phyloP scores from a whole-genome alignment of 2,797 vertebrate species.

The Thripadectes ignobilis region DNA sequence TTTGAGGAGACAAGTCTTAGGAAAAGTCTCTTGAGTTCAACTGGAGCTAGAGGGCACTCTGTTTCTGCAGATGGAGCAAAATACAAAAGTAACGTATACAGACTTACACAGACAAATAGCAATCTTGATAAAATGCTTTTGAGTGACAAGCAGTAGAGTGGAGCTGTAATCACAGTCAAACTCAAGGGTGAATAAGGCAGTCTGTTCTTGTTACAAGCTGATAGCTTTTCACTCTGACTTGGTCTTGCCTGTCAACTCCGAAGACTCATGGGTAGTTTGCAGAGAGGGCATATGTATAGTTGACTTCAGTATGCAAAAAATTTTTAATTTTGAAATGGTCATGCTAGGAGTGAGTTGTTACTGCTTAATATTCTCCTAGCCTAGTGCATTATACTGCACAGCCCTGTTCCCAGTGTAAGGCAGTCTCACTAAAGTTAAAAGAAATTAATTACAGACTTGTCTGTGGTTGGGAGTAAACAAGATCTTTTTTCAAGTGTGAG shows the following conservation, averaged over 20 bases:
- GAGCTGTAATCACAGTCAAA: neutral
- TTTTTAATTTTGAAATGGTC: neutral
- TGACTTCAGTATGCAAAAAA: neutral
- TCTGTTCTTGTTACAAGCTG: neutral
- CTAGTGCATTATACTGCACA: neutral
- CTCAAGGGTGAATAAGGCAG: neutral
- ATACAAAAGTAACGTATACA: neutral
- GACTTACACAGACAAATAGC: neutral
- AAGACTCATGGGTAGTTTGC: neutral
- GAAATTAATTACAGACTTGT: slow-evolving; percentile 16
- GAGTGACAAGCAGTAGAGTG: neutral
- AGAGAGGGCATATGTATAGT: neutral
- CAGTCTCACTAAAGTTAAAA: neutral
- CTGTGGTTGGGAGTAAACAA: slow-evolving; percentile 18
- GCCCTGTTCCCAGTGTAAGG: neutral
- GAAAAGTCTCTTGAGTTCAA: neutral
- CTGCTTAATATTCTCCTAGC: neutral
- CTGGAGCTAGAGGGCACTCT: slow-evolving; percentile 11
- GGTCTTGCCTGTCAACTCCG: neutral
- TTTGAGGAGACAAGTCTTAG: neutral
- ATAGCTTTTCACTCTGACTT: neutral
- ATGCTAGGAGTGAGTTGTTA: neutral
- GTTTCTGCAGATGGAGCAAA: slow-evolving; percentile 18
- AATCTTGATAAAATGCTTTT: neutral
- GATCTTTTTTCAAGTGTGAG: neutral